Percentiles rank a stretch among this genome's conserved stretches.
These are phyloP conservation scores for Streptopelia turtur DNA, from an alignment of 2,797 vertebrate genomes.

Conservation along the genomic window DNA sequence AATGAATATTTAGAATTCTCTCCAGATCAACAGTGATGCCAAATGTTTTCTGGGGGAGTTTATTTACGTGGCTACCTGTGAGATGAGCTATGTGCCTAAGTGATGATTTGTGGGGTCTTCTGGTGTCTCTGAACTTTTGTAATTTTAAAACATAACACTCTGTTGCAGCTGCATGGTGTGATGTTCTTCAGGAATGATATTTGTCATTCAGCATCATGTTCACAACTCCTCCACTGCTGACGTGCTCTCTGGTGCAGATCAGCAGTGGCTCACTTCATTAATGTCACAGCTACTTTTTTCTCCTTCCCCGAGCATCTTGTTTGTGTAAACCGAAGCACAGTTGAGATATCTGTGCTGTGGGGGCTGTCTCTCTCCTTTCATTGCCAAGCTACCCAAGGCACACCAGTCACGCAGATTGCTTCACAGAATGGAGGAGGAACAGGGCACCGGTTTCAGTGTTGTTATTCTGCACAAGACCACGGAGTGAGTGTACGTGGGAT, in stretches of 20 bases:
- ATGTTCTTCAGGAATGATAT: neutral
- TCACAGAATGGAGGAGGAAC: neutral
- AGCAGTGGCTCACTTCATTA: neutral
- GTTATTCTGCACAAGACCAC: neutral
- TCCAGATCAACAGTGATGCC: neutral
- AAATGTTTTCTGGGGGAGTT: neutral
- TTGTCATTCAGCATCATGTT: neutral
- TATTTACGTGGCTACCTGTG: neutral
- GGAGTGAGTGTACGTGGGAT: rapidly evolving
- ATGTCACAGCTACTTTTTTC: neutral
- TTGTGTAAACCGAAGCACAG: neutral
- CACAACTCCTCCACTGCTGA: neutral
- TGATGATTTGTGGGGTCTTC: neutral
- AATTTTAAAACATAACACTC: neutral
- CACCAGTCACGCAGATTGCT: neutral
- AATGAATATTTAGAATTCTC: neutral
- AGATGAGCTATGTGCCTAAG: neutral
- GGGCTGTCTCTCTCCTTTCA: neutral
- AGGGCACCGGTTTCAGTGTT: rapidly evolving
- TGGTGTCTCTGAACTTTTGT: neutral
- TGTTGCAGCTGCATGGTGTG: neutral
- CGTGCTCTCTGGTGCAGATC: neutral
- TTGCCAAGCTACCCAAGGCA: neutral
- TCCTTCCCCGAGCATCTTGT: neutral
- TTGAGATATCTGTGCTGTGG: neutral